Conservation (phyloP, 2,113 vertebrate species). For the Ceratotherium simum region DNA sequence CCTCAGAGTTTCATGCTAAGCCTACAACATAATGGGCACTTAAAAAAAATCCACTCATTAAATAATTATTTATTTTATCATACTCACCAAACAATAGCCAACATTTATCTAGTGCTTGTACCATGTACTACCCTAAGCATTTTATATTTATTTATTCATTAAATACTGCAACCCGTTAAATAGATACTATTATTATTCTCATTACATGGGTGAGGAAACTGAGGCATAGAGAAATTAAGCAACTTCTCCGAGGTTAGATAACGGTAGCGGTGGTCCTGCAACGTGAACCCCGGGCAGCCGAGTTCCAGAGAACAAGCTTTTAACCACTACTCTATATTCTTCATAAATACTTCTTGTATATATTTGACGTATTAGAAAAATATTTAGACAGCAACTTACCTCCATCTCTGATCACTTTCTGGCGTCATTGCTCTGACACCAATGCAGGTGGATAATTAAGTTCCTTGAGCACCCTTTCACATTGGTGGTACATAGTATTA, state of each 20-base stretch:
- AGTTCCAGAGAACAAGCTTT: neutral
- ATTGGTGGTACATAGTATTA: neutral
- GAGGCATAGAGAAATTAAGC: neutral
- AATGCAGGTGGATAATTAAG: neutral
- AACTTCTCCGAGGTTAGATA: neutral
- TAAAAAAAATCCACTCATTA: neutral
- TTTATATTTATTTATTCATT: neutral
- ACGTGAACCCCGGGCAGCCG: neutral
- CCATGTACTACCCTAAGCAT: neutral
- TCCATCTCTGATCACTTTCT: neutral
- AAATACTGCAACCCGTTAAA: neutral
- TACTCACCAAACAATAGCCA: neutral
- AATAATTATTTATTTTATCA: neutral
- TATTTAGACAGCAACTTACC: neutral
- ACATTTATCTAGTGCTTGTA: neutral
- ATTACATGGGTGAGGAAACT: neutral
- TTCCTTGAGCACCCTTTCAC: neutral
- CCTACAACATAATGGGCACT: neutral
- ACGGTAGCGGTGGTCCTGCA: neutral
- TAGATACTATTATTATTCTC: neutral
- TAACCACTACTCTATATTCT: neutral
- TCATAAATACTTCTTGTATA: neutral
- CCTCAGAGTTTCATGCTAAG: neutral
- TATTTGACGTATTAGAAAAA: constrained; percentile 14
- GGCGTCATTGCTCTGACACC: neutral